Base-by-base conservation (phyloP, 1,140 invertebrate species). In the Drosophila eugracilis region DNA sequence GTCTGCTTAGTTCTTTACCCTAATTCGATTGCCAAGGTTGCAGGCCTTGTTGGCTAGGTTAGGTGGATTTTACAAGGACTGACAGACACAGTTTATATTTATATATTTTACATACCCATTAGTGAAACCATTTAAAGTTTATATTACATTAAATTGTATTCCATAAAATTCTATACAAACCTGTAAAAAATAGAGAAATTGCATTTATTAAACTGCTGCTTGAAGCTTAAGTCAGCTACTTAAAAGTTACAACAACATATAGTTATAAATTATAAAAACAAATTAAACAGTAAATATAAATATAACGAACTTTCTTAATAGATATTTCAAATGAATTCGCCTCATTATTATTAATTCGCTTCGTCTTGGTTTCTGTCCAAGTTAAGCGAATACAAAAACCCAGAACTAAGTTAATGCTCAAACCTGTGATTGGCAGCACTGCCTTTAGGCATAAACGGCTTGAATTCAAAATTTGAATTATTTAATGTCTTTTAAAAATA, bases 11-110 rank as follows among this genome's bases (percentile, higher is more conserved):
- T 76, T 76, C 12, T 28, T 41, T 55, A 66, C 53, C 55, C 84
- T 77, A 81, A 72, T 76, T 80, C 72, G 72, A 85, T 77, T 74
- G 80, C 42, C 80, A 85, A 85, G 80, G 80, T 85, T 85, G 62
- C 73, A 12, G 37, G 37, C 0, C 3, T 9, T 30, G 53, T 44
- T 45, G 7, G 22, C 26, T 48, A 62, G 55, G 70, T 44, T 58
- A 32, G 45, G 9, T 30, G 15, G 9, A 22, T 30, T 19, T 22
- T 7, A n/a, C 14, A 14, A 26, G 14, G 17, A 5, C n/a, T 21
- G 12, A 19, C 15, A 21, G 5, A 15, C 3, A 52, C n/a, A n/a
- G 2, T n/a, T 19, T n/a, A 17, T 14, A 9, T 39, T 9, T 22
- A 9, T 12, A 36, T 12, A 3, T 26, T 37, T 55, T 60, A 75